Evolutionary conservation across 2,888 invertebrate genomes (phyloP).

Genomic region (Mythimna pallens): DNA sequence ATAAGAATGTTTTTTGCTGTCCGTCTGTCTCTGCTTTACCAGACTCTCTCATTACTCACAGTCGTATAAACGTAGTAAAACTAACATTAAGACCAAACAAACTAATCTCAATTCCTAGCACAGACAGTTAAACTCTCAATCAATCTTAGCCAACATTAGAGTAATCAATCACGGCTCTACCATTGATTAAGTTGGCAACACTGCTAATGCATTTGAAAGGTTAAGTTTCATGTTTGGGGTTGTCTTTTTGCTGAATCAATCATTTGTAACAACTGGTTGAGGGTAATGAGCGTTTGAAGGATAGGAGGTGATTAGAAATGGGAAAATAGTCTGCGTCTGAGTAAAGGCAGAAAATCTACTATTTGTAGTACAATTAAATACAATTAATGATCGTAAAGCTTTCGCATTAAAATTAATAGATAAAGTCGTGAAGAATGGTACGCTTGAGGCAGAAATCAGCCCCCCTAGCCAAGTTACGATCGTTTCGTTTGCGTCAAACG

Average conservation of each 20-base stretch:
- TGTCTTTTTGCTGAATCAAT: conserved; percentile 49
- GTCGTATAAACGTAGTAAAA: conserved; percentile 23
- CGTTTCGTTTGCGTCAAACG: too few species aligned
- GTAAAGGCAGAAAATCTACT: neutral
- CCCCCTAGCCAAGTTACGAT: too few species aligned
- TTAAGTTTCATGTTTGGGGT: conserved; percentile 35
- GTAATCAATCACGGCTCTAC: conserved; percentile 50
- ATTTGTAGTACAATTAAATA: too few species aligned
- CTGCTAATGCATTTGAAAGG: conserved; percentile 51
- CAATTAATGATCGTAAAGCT: too few species aligned
- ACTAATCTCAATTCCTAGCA: conserved; percentile 41
- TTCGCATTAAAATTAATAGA: too few species aligned
- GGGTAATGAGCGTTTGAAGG: conserved; percentile 35
- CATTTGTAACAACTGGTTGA: conserved; percentile 28
- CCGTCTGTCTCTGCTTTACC: neutral
- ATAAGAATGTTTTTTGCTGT: too few species aligned
- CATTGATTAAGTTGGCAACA: conserved; percentile 58
- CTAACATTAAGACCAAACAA: conserved; percentile 30
- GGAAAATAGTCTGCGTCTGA: neutral
- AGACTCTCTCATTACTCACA: conserved; percentile 6
- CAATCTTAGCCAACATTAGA: conserved; percentile 44
- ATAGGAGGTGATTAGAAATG: conserved; percentile 29
- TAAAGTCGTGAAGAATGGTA: neutral
- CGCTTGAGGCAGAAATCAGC: too few species aligned
- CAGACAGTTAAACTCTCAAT: conserved; percentile 44